These are phyloP conservation scores for Eurytoma californica DNA, from an alignment of 2,888 invertebrate species.

Conservation along the genomic window DNA sequence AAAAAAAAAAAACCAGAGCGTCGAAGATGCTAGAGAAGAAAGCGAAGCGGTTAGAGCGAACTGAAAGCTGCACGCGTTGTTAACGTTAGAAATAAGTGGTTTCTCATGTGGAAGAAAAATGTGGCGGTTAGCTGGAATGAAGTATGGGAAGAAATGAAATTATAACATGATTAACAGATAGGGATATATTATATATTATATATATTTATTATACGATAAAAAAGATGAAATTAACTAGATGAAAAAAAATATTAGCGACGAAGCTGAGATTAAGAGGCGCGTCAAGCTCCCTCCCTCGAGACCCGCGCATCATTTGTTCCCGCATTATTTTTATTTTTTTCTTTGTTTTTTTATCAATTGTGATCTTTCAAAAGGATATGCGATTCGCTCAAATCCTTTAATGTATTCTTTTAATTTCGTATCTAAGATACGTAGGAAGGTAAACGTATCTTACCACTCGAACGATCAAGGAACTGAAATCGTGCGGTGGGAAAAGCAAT, in stretches of 20 bases:
- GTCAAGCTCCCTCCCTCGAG: constrained; percentile 60
- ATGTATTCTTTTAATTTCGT: constrained; percentile 3
- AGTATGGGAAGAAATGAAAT: constrained; percentile 66
- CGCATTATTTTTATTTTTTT: constrained; percentile 28
- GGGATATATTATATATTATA: constrained; percentile 66
- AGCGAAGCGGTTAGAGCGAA: constrained; percentile 43
- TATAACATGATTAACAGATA: constrained; percentile 70
- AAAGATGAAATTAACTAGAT: constrained; percentile 65
- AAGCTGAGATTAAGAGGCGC: constrained; percentile 61
- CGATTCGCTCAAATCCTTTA: constrained; percentile 1
- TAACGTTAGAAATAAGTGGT: constrained; percentile 58
- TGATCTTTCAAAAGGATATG: constrained; percentile 6
- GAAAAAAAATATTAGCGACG: constrained; percentile 58
- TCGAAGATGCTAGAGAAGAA: not conserved
- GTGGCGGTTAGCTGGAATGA: constrained; percentile 26
- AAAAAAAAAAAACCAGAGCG: not conserved
- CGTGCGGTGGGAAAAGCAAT: constrained; percentile 42
- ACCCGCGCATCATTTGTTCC: constrained; percentile 53
- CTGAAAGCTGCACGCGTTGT: constrained; percentile 45
- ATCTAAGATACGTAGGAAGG: constrained; percentile 13
- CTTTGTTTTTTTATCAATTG: not conserved
- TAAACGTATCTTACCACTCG: constrained; percentile 25
- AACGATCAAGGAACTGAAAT: constrained; percentile 46
- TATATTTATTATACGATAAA: constrained; percentile 71
- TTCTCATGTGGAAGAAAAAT: constrained; percentile 55